Evolutionary conservation across 2,797 vertebrate species (phyloP), one percentile per base, ranked within the genome.

Genomic region (Acanthiza pusilla): DNA sequence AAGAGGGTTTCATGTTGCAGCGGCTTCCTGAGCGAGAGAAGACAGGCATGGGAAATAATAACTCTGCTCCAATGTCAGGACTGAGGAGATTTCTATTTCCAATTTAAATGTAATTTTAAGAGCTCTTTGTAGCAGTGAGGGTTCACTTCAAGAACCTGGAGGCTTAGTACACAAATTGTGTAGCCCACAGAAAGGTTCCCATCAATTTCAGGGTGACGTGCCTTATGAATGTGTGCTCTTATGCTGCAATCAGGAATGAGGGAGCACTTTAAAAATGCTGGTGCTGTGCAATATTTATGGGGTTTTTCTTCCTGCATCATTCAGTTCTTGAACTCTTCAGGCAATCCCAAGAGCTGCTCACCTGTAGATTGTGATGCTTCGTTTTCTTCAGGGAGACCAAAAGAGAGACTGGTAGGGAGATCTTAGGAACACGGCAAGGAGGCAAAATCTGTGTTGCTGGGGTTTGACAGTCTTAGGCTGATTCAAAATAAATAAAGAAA

Each of bases 31-130:
- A 91, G 84, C 80, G 78, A 92, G 91, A 87, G 78, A 88, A 91
- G 88, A 84, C 74, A 89, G 83, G 45, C 85, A 91, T 78, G 85
- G 81, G 87, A 94, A 96, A 95, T 90, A 94, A 93, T 74, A 91
- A 91, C 58, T 87, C 68, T 72, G n/a, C 68, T 95, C 75, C 81
- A 77, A 43, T 63, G 72, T 89, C 85, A 91, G 81, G 58, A 40
- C 50, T 85, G 92, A 85, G 72, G 47, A 93, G 86, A 92, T 67
- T 93, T 96, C 84, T 95, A 96, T 96, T 97, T 96, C 96, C 78
- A 96, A 97, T 96, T 96, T 94, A 96, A 94, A 96, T 93, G 92
- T 92, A 92, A 95, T 95, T 96, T 96, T 96, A 97, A 96, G 87
- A 91, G 74, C 88, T 91, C 75, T 94, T 89, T 72, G 71, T 91